A percentile compares a stretch with the other conserved stretches of the same genome.
Evolutionary conservation across 2,113 vertebrate genomes (phyloP).

Genomic region (Nothobranchius furzeri): DNA sequence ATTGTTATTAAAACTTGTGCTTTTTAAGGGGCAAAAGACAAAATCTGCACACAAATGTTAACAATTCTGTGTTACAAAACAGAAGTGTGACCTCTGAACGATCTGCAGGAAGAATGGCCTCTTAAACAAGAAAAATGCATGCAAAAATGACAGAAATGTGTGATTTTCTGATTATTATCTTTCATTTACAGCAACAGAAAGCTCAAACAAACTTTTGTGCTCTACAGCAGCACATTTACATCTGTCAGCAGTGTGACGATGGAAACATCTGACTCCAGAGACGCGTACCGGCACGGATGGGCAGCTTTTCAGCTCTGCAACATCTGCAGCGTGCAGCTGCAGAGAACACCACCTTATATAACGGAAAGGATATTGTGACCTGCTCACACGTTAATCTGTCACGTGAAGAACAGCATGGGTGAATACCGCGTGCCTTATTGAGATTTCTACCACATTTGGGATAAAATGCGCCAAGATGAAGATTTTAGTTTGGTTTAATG

Average conservation of each 20-base stretch:
- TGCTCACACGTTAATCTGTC: constrained; percentile 34
- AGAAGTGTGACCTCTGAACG: too few relatives aligned
- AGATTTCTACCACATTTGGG: constrained; percentile 52
- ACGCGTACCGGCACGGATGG: neutral
- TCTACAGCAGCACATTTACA: constrained; percentile 23
- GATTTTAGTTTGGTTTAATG: neutral
- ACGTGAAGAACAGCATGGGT: constrained; percentile 10
- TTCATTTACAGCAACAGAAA: neutral
- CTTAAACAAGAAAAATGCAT: too few relatives aligned
- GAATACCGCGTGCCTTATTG: constrained; percentile 66
- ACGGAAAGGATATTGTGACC: constrained; percentile 33
- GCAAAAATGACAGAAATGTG: neutral
- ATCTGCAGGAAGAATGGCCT: too few relatives aligned
- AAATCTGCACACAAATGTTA: too few relatives aligned
- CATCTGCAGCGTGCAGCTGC: constrained; percentile 44
- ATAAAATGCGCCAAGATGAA: constrained; percentile 45
- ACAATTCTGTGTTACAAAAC: too few relatives aligned
- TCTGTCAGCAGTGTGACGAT: constrained; percentile 10
- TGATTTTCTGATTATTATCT: neutral
- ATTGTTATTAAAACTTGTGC: too few relatives aligned
- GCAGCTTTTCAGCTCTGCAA: constrained; percentile 45
- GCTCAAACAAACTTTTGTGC: neutral
- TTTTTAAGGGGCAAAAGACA: too few relatives aligned
- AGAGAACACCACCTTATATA: constrained; percentile 38
- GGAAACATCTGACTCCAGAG: constrained; percentile 6